A percentile compares a stretch with the other conserved stretches of the same genome.
Conservation (phyloP, 2,113 vertebrate species). For the Ophiodon elongatus region DNA sequence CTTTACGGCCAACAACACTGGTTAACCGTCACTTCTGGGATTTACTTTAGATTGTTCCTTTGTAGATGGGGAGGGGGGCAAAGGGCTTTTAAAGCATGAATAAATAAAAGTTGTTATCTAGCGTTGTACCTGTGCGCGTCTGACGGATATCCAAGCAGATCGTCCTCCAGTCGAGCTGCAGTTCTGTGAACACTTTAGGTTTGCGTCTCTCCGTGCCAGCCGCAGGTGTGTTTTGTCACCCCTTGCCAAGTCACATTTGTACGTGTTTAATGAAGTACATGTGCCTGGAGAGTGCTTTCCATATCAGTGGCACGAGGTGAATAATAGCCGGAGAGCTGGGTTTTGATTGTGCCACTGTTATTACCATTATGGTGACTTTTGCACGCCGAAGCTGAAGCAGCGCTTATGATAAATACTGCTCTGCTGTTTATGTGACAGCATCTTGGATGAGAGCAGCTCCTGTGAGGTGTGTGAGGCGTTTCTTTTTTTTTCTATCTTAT, state of each 20-base stretch:
- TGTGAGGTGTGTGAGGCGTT: neutral
- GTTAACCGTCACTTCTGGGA: constrained; percentile 6
- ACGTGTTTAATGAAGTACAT: constrained; percentile 54
- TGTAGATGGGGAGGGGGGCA: neutral
- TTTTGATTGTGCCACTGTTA: constrained; percentile 33
- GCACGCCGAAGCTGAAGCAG: constrained; percentile 24
- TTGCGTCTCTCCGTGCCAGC: constrained; percentile 34
- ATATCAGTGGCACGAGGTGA: constrained; percentile 52
- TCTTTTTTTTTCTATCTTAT: constrained; percentile 11
- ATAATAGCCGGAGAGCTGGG: constrained; percentile 43
- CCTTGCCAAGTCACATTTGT: constrained; percentile 50
- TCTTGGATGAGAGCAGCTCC: constrained; percentile 25
- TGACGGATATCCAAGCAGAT: neutral
- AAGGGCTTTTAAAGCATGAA: neutral
- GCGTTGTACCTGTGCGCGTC: neutral
- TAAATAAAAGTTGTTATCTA: neutral
- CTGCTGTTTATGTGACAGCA: constrained; percentile 9
- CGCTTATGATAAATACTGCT: constrained; percentile 24
- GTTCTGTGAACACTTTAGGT: neutral
- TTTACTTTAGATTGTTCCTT: constrained; percentile 8
- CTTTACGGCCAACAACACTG: neutral
- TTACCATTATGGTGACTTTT: constrained; percentile 22
- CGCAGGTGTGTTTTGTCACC: constrained; percentile 39
- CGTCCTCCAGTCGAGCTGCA: neutral
- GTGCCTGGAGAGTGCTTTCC: constrained; percentile 67